Evolutionary conservation across 2,888 invertebrate genomes (phyloP), one percentile per base, ranked within the genome.

Genomic region (Bombylius major): DNA sequence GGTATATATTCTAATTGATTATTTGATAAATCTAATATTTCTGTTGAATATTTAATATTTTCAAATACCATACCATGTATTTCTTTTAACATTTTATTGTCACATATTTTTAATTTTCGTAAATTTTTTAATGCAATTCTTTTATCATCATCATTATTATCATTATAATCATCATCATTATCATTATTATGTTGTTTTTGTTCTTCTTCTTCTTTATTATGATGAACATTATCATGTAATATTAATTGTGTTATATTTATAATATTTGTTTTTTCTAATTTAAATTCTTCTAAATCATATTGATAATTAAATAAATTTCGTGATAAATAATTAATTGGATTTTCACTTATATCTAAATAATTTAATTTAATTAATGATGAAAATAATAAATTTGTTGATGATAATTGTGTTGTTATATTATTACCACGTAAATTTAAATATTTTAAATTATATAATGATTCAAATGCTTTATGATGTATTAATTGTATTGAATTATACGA

Each of bases 241-340:
- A 36, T 36, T 7, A 36, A 36, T 7, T 36, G 5, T 36, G 34
- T 36, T 7, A 36, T 3, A 36, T 36, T 36, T 36, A 36, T 36
- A 36, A 90, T 77, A 59, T 78, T 76, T 49, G 87, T 88, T 64
- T 81, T 76, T 65, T 85, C 84, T 65, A 87, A 76, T 66, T 78
- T 78, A 62, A 87, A 70, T 47, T 78, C 76, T 61, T 75, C 73
- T 60, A 87, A 70, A 56, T 80, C 75, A 57, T 77, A 78, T 70
- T 84, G 86, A 66, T 80, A 73, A 64, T 80, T 80, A 70, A 87
- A 82, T 63, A 84, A 73, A 62, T 77, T 80, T 60, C 78, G 75
- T 32, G 84, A 82, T 62, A 86, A 70, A 60, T 71, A 71, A 46
- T 80, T 70, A 61, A 79, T 79, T 42, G 56, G 60, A 65, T 83